Conservation (phyloP, 2,797 vertebrate genomes). For the Setipinna tenuifilis region DNA sequence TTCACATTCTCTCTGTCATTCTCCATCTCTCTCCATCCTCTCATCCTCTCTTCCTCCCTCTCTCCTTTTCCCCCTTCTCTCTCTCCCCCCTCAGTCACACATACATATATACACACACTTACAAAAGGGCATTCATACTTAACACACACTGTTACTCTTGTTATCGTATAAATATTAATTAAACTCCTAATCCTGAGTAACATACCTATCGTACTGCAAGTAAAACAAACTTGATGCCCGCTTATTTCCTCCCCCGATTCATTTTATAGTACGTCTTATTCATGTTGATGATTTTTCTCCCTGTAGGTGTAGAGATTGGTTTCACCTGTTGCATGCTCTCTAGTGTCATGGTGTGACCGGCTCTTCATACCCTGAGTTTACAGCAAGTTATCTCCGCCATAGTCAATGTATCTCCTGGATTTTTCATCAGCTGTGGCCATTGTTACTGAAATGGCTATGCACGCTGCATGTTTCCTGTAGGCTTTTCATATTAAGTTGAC, state of each 20-base stretch:
- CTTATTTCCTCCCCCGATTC: background rate
- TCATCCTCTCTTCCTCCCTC: background rate
- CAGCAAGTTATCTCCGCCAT: too few species aligned
- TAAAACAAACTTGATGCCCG: background rate
- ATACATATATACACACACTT: background rate
- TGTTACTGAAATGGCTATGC: background rate
- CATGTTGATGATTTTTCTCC: background rate
- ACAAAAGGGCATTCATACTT: background rate
- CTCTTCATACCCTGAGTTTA: background rate
- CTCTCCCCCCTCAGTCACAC: background rate
- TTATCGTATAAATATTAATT: slow-evolving; percentile 48
- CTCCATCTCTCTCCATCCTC: background rate
- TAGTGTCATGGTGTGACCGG: background rate
- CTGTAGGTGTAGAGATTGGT: background rate
- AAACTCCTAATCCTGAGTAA: slow-evolving; percentile 39
- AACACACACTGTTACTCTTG: slow-evolving; percentile 36
- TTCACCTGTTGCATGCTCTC: background rate
- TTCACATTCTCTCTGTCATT: background rate
- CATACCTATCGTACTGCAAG: slow-evolving; percentile 28
- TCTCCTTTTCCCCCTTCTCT: background rate
- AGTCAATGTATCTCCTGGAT: background rate
- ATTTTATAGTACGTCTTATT: background rate
- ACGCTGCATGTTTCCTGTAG: background rate
- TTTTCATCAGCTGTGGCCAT: background rate
- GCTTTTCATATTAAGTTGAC: background rate